Evolutionary conservation across 2,888 invertebrate species (phyloP).

Genomic region (Scrobipalpa costella): DNA sequence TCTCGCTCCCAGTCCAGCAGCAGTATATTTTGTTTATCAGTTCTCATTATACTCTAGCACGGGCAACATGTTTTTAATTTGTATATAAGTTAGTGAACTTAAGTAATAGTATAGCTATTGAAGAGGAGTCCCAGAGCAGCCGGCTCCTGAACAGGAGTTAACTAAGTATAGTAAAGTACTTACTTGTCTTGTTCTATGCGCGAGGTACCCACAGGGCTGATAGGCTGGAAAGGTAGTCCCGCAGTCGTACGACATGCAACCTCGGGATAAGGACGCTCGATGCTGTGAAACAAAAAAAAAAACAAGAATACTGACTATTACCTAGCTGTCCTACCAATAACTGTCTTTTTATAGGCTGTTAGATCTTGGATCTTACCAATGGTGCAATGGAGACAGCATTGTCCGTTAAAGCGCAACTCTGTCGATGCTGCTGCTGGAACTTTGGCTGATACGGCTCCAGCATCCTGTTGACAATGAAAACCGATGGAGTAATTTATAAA

Average conservation of each 20-base stretch:
- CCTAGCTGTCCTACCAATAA: not conserved
- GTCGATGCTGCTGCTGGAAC: constrained; percentile 91
- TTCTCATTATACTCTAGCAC: no score
- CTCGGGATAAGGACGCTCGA: constrained; percentile 86
- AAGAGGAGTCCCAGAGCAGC: no score
- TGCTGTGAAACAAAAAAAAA: constrained; percentile 65
- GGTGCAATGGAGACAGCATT: constrained; percentile 66
- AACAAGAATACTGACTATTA: not conserved
- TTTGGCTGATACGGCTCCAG: constrained; percentile 95
- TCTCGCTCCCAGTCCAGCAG: no score
- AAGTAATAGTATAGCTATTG: no score
- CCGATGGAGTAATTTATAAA: not conserved
- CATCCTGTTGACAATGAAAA: constrained; percentile 82
- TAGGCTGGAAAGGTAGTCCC: constrained; percentile 67
- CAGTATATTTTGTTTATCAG: no score
- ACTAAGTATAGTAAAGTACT: no score
- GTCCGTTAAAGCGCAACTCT: constrained; percentile 86
- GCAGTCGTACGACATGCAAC: constrained; percentile 81
- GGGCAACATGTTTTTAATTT: no score
- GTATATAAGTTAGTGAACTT: no score
- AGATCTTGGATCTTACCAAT: constrained; percentile 56
- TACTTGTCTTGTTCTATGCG: constrained; percentile 75
- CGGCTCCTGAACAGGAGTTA: no score
- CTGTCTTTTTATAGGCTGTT: no score
- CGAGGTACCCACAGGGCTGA: constrained; percentile 70